Percentiles rank a stretch among this genome's conserved stretches.
These are phyloP conservation scores for Hemiprocne comata DNA, from an alignment of 2,113 vertebrate species.

Conservation along the genomic window DNA sequence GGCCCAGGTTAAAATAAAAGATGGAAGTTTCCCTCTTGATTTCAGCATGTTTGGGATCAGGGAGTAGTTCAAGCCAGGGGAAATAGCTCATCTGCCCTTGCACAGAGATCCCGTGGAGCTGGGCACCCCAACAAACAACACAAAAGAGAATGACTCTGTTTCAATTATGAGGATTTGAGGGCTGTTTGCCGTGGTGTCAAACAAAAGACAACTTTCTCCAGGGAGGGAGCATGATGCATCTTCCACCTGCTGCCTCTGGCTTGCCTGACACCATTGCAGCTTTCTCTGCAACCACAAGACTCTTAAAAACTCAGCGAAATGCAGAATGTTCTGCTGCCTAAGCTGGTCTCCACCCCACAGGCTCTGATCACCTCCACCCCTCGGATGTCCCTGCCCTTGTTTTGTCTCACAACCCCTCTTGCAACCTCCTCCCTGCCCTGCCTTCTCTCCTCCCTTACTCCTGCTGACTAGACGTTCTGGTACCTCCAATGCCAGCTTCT, in stretches of 20 bases:
- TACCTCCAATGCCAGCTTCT: neutral
- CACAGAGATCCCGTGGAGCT: accelerated
- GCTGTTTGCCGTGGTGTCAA: neutral
- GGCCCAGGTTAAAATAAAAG: neutral
- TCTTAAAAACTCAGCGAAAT: neutral
- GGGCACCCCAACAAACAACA: too few relatives aligned
- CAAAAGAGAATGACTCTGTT: neutral
- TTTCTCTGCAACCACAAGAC: neutral
- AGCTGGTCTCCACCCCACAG: neutral
- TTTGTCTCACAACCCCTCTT: neutral
- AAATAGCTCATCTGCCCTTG: neutral
- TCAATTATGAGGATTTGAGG: neutral
- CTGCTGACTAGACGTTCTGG: neutral
- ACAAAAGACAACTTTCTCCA: neutral
- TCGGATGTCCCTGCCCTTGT: neutral
- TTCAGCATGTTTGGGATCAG: neutral
- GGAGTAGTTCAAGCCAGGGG: neutral
- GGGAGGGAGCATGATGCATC: neutral
- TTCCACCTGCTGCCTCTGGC: neutral
- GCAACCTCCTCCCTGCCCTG: neutral
- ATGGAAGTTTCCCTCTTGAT: neutral
- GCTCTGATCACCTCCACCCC: neutral
- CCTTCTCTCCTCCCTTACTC: neutral
- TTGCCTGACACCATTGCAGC: neutral
- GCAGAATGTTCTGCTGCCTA: neutral